These are phyloP conservation scores for Melanotaenia pygmaea DNA, from an alignment of 2,797 vertebrate genomes.

Conservation along the genomic window DNA sequence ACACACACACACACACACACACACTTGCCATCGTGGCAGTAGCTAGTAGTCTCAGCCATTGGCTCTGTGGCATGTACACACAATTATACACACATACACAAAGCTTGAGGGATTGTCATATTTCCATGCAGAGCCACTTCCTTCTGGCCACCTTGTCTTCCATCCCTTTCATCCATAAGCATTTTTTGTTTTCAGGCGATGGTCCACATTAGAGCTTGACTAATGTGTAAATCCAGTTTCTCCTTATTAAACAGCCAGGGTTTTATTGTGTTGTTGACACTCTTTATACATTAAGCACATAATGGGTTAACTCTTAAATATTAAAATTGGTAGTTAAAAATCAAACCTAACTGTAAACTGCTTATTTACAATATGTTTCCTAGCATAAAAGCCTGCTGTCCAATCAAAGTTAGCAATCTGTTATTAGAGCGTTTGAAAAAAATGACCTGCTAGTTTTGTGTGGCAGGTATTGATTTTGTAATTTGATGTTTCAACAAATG, in stretches of 20 bases:
- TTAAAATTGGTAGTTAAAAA: neutral
- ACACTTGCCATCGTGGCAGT: constrained; percentile 61
- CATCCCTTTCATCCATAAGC: constrained; percentile 34
- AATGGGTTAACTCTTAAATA: neutral
- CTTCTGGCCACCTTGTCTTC: constrained; percentile 36
- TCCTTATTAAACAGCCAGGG: neutral
- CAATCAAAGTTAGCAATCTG: neutral
- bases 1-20: constrained; percentile 13
- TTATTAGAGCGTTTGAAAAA: too few species aligned
- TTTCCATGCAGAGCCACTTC: constrained; percentile 60
- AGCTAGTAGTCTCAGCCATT: constrained; percentile 63
- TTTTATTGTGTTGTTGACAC: neutral
- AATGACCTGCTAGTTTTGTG: neutral
- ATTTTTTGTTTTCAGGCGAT: constrained; percentile 21
- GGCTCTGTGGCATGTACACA: constrained; percentile 34
- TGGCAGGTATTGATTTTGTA: neutral
- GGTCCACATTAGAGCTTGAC: constrained; percentile 14
- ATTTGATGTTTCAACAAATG: neutral
- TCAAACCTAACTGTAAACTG: neutral
- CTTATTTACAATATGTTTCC: neutral
- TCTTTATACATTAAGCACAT: neutral
- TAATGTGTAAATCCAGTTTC: constrained; percentile 11
- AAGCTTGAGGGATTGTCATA: constrained; percentile 66
- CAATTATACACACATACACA: constrained; percentile 36
- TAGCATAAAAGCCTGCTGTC: neutral